Evolutionary conservation across 2,113 vertebrate genomes (phyloP), one percentile per base, ranked within the genome.

Genomic region (Burhinus oedicnemus): DNA sequence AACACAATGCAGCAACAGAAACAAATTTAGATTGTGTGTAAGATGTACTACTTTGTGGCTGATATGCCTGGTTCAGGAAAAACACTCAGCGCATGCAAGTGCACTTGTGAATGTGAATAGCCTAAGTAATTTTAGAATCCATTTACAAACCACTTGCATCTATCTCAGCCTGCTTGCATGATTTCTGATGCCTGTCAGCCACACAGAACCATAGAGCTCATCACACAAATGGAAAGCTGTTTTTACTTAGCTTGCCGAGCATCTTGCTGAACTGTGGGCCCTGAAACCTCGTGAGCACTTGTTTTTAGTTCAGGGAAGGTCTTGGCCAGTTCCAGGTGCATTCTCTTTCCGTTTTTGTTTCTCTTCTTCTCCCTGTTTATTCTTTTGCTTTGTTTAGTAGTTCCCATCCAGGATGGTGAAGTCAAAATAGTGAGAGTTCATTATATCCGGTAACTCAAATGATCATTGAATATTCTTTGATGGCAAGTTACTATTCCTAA

Each of bases 251-350:
- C 38, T 93, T 87, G 44, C 38, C 47, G 51, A 61, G 42, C 30
- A 15, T 23, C 69, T 90, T 94, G 58, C 36, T 1, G 1, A 71
- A 66, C 25, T 72, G 27, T 27, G 29, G 29, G 16, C 27, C 34
- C 60, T 87, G 57, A 81, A 83, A 81, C 38, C 51, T 70, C 1
- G 1, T 0, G 0, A 44, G 15, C 42, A 34, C 17, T n/a, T 6
- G 1, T 12, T 45, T 76, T 58, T 32, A 22, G 23, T 52, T 71
- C 60, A 76, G 42, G 55, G 55, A 57, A 47, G 12, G 42, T 49
- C 27, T 61, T 49, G 30, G 15, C 25, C 62, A 52, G 2, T 68
- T 91, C 14, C 61, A 47, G 4, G 70, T 27, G 55, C 4, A 1
- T 78, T 82, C 34, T 70, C 3, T 36, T 81, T 66, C 11, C 32